Evolutionary conservation across 2,797 vertebrate genomes (phyloP).

Genomic region (Pangasius sanitwongsei): DNA sequence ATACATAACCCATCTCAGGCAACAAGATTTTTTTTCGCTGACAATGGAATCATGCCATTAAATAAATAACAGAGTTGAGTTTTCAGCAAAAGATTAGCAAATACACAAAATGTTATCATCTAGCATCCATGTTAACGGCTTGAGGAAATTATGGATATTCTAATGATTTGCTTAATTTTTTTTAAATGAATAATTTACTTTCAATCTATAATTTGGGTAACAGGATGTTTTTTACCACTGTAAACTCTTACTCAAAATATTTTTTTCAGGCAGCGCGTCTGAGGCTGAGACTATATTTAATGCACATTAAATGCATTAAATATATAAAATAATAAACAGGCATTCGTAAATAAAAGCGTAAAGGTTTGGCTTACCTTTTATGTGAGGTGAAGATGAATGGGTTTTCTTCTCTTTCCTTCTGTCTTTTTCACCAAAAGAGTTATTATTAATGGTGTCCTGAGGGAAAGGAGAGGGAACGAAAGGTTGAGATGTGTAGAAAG

Average conservation of each 20-base stretch:
- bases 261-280: not conserved
- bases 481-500: not conserved
- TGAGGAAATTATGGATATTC: not conserved
- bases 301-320: not conserved
- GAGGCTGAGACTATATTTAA: not conserved
- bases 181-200: not conserved
- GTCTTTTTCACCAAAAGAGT: slow-evolving; percentile 95
- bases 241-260: not conserved
- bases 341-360: not conserved
- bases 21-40: not conserved
- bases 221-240: not conserved
- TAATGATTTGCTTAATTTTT: not conserved
- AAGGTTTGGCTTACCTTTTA: slow-evolving; percentile 81
- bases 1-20: not conserved
- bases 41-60: not conserved
- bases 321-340: not conserved
- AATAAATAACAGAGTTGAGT: not conserved
- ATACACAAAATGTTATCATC: not conserved
- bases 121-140: not conserved
- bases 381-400: slow-evolving; percentile 88
- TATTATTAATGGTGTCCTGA: slow-evolving; percentile 98
- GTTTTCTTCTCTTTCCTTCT: slow-evolving; percentile 92
- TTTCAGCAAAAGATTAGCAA: not conserved
- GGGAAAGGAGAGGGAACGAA: slow-evolving; percentile 24
- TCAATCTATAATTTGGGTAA: not conserved